Conservation (phyloP, 2,797 vertebrate genomes). For the Girardinus metallicus region DNA sequence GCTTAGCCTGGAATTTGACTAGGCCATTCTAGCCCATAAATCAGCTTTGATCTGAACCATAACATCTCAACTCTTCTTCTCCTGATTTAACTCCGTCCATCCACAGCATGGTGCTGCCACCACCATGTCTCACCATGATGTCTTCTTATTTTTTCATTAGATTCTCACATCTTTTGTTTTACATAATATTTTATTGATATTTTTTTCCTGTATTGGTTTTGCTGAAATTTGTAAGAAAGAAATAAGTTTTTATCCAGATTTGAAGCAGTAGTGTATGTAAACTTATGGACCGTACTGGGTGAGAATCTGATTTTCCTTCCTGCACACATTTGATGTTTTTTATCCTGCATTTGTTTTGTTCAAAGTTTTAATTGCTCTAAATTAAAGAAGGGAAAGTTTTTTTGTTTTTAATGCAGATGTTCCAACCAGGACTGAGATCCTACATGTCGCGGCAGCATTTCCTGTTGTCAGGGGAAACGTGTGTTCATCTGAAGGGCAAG, state of each 20-base stretch:
- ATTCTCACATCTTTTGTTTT: background rate
- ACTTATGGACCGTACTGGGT: too few species aligned
- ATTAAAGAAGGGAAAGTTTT: background rate
- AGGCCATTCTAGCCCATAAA: background rate
- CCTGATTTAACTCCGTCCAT: background rate
- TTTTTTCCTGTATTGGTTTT: background rate
- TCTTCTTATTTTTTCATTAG: too few species aligned
- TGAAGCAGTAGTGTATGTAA: too few species aligned
- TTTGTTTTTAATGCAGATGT: background rate
- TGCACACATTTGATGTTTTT: too few species aligned
- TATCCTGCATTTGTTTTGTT: too few species aligned
- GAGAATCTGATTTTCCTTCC: too few species aligned
- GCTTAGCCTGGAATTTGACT: background rate
- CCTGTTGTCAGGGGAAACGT: slow-evolving; percentile 7
- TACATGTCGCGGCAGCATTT: slow-evolving; percentile 10
- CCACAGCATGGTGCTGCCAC: background rate
- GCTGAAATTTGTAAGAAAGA: background rate
- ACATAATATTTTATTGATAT: background rate
- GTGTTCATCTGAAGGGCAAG: slow-evolving; percentile 22
- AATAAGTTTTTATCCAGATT: background rate
- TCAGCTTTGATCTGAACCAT: background rate
- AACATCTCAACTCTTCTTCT: background rate
- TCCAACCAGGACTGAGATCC: background rate
- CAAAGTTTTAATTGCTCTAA: too few species aligned
- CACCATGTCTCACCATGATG: background rate